phyloP scores from a whole-genome alignment of 2,888 invertebrate species.

The Pachymerium ferrugineum region DNA sequence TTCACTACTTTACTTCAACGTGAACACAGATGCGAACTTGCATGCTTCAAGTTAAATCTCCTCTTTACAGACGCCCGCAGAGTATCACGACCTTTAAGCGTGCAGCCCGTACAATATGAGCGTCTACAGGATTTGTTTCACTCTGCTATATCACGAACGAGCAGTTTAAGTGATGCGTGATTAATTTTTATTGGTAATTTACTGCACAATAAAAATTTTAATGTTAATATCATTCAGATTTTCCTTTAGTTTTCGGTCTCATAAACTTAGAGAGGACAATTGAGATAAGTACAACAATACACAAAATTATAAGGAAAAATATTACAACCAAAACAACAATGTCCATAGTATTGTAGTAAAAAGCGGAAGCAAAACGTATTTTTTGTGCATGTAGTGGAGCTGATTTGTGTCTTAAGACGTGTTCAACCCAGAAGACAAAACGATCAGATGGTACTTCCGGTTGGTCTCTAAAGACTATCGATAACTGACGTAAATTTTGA shows the following conservation, averaged over 20 bases:
- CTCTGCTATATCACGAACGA: constrained; percentile 7
- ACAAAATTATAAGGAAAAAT: background rate
- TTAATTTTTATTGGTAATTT: background rate
- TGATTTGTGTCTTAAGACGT: constrained; percentile 31
- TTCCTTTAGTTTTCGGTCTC: background rate
- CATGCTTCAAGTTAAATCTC: background rate
- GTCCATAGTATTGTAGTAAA: background rate
- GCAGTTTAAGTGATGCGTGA: constrained; percentile 11
- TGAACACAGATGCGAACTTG: too few relatives aligned
- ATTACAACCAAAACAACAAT: background rate
- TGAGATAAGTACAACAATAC: background rate
- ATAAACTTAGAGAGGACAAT: background rate
- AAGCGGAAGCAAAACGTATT: background rate
- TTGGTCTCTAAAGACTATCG: constrained; percentile 29
- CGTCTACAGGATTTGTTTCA: constrained; percentile 18
- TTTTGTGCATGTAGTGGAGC: constrained; percentile 10
- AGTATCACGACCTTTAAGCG: constrained; percentile 23
- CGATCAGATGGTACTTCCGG: constrained; percentile 33
- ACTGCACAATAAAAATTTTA: too few relatives aligned
- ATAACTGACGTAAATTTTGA: background rate
- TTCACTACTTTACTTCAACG: background rate
- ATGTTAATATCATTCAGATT: background rate
- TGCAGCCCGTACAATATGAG: constrained; percentile 20
- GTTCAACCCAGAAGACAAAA: constrained; percentile 32
- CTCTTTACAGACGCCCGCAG: background rate